phyloP scores from a whole-genome alignment of 2,888 invertebrate genomes.

The Nematopogon swammerdamellus region DNA sequence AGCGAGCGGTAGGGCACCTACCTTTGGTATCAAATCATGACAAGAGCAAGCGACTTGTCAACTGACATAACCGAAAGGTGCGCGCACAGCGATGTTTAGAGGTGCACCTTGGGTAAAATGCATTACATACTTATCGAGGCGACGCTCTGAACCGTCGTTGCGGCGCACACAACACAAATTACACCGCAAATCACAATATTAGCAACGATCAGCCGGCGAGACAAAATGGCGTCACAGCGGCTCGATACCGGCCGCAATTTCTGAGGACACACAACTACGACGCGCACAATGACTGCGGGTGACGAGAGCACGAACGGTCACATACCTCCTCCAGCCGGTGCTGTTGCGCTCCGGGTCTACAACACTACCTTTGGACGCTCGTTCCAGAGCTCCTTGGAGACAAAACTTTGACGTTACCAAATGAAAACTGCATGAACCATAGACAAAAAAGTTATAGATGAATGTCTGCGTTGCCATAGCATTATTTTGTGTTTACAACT shows the following conservation, averaged over 20 bases:
- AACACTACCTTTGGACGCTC: neutral
- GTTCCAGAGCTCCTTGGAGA: neutral
- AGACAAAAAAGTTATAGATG: neutral
- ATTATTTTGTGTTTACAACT: too few relatives aligned
- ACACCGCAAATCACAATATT: neutral
- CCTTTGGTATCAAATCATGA: too few relatives aligned
- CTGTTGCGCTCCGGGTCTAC: neutral
- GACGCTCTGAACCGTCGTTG: too few relatives aligned
- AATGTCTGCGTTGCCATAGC: neutral
- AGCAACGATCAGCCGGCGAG: constrained; percentile 47
- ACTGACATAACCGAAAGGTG: too few relatives aligned
- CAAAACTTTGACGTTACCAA: neutral
- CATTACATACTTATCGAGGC: too few relatives aligned
- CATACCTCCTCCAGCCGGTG: neutral
- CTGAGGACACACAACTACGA: neutral
- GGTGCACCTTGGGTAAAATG: too few relatives aligned
- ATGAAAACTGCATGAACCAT: neutral
- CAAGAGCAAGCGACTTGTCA: too few relatives aligned
- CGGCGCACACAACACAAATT: too few relatives aligned
- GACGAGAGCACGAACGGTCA: neutral
- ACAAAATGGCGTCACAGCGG: constrained; percentile 49
- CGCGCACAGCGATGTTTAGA: too few relatives aligned
- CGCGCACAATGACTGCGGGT: neutral
- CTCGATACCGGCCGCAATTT: neutral
- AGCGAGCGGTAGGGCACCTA: too few relatives aligned